phyloP scores from a whole-genome alignment of 2,888 invertebrate species.

The Cheilosia variabilis region DNA sequence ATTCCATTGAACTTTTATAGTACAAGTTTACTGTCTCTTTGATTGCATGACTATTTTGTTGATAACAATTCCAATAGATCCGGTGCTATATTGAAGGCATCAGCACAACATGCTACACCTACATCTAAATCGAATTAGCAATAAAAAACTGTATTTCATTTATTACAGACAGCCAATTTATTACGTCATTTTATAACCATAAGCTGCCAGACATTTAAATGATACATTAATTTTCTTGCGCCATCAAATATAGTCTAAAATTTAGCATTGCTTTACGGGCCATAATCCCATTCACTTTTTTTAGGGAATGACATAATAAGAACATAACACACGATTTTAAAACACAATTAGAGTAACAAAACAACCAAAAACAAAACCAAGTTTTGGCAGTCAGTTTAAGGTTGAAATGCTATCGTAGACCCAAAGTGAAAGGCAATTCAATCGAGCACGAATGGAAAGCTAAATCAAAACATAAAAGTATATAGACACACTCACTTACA shows the following conservation, averaged over 20 bases:
- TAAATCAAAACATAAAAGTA: constrained; percentile 16
- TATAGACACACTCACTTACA: constrained; percentile 7
- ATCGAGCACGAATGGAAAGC: constrained; percentile 24
- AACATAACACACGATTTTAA: neutral
- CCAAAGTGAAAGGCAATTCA: constrained; percentile 60
- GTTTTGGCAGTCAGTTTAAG: constrained; percentile 6
- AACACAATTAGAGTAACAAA: constrained; percentile 10
- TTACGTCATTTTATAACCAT: neutral
- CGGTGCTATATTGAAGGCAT: no score
- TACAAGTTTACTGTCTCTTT: no score
- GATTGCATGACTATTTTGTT: no score
- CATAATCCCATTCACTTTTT: constrained; percentile 38
- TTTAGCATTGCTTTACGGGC: neutral
- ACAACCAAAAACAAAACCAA: neutral
- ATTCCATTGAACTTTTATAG: no score
- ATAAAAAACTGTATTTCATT: no score
- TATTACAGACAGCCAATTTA: constrained; percentile 3
- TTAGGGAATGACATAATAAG: constrained; percentile 12
- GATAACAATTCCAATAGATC: no score
- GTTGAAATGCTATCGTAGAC: constrained; percentile 13
- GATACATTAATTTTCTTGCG: neutral
- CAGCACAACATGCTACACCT: no score
- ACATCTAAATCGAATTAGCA: no score
- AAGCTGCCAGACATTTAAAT: neutral
- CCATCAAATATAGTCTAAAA: neutral